A percentile compares a stretch with the other conserved stretches of the same genome.
Evolutionary conservation across 92 coral and sea anemone genomes (phyloP).

Genomic region (Phymanthus crucifer): DNA sequence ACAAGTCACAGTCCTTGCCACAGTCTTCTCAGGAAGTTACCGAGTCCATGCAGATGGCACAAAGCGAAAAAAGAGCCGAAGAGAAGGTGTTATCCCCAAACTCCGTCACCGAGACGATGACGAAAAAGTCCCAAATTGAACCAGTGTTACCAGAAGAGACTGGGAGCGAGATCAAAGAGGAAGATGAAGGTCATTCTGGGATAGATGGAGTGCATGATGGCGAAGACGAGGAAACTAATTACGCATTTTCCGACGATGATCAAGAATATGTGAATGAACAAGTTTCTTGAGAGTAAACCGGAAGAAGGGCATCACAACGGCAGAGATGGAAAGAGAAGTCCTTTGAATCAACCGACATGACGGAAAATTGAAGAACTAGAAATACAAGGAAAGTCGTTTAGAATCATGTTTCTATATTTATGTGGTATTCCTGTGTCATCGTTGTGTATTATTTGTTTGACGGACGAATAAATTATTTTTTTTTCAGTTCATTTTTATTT

Average conservation of each 20-base stretch:
- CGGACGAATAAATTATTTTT: too few relatives aligned
- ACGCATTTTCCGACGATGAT: neutral
- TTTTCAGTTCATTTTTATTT: too few relatives aligned
- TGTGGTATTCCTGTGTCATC: too few relatives aligned
- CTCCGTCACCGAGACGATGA: constrained; percentile 60
- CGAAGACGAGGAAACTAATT: neutral
- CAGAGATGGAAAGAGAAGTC: too few relatives aligned
- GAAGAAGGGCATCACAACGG: too few relatives aligned
- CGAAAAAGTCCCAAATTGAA: constrained; percentile 67
- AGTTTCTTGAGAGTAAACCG: neutral
- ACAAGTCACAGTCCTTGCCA: constrained; percentile 11
- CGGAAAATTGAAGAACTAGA: too few relatives aligned
- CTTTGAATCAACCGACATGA: too few relatives aligned
- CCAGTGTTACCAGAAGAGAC: constrained; percentile 30
- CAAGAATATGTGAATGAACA: neutral
- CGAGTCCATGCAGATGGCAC: constrained; percentile 50
- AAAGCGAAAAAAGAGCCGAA: constrained; percentile 15
- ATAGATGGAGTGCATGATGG: neutral
- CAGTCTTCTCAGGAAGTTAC: constrained; percentile 62
- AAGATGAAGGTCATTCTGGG: neutral
- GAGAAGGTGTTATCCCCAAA: constrained; percentile 17
- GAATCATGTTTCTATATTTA: too few relatives aligned
- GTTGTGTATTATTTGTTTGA: too few relatives aligned
- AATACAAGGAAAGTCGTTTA: too few relatives aligned
- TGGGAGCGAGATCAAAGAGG: constrained; percentile 35